phyloP scores from a whole-genome alignment of 2,888 invertebrate genomes.

The Tipula lateralis region DNA sequence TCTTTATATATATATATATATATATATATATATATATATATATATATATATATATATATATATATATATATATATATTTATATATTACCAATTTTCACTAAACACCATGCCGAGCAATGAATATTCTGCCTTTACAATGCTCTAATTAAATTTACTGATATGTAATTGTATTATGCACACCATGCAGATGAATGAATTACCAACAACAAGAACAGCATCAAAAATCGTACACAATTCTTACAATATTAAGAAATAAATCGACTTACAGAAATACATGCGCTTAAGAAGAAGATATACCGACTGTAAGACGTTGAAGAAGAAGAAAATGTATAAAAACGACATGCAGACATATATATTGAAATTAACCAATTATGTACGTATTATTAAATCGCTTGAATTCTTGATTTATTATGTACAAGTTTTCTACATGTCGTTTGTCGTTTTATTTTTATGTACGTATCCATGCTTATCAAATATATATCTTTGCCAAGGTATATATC shows the following conservation, averaged over 20 bases:
- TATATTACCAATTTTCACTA: background rate
- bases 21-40: too few relatives aligned
- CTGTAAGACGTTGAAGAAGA: background rate
- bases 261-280: background rate
- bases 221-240: constrained; percentile 26
- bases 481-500: background rate
- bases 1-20: too few relatives aligned
- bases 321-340: background rate
- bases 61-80: too few relatives aligned
- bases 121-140: background rate
- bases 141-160: background rate
- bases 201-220: background rate
- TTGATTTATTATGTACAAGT: constrained; percentile 26
- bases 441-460: background rate
- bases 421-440: background rate
- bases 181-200: background rate
- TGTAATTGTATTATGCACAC: background rate
- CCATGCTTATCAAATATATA: background rate
- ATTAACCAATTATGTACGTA: constrained; percentile 28
- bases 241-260: constrained; percentile 25
- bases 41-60: too few relatives aligned
- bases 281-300: background rate
- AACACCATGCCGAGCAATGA: background rate
- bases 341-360: constrained; percentile 27
- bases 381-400: constrained; percentile 29